Base-by-base conservation (phyloP, 2,888 invertebrate genomes). In the Torymus tubicola region DNA sequence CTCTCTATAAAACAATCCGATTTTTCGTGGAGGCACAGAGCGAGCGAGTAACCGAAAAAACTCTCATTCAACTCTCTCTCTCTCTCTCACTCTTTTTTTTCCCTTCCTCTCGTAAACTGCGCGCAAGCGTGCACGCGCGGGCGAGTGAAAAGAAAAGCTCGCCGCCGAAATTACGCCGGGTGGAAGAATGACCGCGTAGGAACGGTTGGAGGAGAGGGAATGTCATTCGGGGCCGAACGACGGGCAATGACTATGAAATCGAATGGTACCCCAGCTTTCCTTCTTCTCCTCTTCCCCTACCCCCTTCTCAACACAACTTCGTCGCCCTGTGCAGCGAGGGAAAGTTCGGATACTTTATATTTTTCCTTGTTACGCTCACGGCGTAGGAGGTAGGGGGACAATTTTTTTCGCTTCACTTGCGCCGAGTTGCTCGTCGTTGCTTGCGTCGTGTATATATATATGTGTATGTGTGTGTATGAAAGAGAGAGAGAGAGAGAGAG, bases 241-340 rank as follows among this genome's bases (percentile, higher is more conserved):
- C 75, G 78, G 42, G 81, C 81, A 81, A 81, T 78, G 81, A 74
- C 78, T 81, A 81, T 81, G 78, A 81, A 83, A 81, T 79, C 77
- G 76, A 83, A 83, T 81, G 79, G 64, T 24, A n/a, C 16, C 11
- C 42, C 42, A 8, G 53, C 64, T 77, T 74, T 68, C 73, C 53
- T 57, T 11, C 50, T n/a, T 16, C 50, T 8, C 18, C 42, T 57
- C 52, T 10, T 10, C 42, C 58, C n/a, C 58, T 42, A 0, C 11
- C 18, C 42, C 42, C 52, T 10, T 10, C 42, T 50, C n/a, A 50
- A 1, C 5, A 5, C 42, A 42, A 42, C 42, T 42, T 42, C 42
- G 42, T 42, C 42, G 42, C 42, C 10, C 42, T 42, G 42, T 42
- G 50, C 10, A 12, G 55, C 18, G 24, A n/a, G n/a, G 24, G 31